Conservation (phyloP, 64 coral and sea anemone species). For the Montipora capricornis region DNA sequence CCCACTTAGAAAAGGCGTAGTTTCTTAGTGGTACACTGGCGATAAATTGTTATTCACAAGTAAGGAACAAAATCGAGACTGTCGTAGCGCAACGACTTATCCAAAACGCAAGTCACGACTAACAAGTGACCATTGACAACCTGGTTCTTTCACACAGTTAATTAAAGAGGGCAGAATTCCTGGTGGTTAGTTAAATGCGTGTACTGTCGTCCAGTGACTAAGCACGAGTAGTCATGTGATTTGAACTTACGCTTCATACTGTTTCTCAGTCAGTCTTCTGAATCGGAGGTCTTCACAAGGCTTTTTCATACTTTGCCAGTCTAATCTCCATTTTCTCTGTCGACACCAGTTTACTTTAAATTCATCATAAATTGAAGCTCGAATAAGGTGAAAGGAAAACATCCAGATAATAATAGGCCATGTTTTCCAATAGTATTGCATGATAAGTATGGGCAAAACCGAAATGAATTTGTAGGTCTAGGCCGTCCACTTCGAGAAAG, state of each 20-base stretch:
- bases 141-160: no score
- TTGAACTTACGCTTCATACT: slow-evolving; percentile 19
- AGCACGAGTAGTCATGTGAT: not conserved
- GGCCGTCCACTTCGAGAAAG: no score
- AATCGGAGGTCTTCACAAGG: slow-evolving; percentile 23
- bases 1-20: no score
- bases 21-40: no score
- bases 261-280: slow-evolving; percentile 9
- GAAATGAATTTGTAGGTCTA: not conserved
- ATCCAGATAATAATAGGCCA: slow-evolving; percentile 6
- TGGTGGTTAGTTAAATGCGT: no score
- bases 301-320: slow-evolving; percentile 27
- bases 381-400: not conserved
- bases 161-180: no score
- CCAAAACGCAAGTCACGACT: no score
- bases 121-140: no score
- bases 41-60: no score
- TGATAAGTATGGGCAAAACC: not conserved
- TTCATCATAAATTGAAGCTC: slow-evolving; percentile 13
- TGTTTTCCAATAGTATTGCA: not conserved
- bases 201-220: no score
- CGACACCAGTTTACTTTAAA: slow-evolving; percentile 49
- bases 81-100: no score
- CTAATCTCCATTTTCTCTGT: slow-evolving; percentile 37
- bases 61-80: no score